Conservation (phyloP, 2,113 vertebrate species). For the Spheniscus mendiculus region DNA sequence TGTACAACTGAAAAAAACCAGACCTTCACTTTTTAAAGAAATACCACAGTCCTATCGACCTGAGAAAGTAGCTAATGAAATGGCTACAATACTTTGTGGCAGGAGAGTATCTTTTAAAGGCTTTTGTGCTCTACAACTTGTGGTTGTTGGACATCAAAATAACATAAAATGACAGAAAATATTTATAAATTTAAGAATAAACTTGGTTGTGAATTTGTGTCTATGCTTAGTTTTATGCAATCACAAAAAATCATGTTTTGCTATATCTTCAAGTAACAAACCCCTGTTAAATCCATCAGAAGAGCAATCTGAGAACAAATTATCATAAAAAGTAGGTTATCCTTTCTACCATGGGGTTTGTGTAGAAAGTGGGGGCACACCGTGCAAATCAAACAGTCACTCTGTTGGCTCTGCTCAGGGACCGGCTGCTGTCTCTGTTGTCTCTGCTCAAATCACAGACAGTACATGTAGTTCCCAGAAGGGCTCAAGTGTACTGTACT, state of each 20-base stretch:
- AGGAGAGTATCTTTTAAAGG: neutral
- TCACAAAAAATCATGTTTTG: neutral
- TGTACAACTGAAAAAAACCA: neutral
- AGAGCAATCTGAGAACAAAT: neutral
- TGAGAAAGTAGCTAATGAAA: neutral
- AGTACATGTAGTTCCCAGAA: neutral
- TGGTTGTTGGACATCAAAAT: neutral
- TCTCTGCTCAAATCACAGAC: neutral
- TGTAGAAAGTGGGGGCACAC: neutral
- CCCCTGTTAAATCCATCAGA: neutral
- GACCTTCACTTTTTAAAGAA: neutral
- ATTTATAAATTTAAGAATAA: neutral
- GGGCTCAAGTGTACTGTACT: neutral
- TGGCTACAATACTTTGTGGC: neutral
- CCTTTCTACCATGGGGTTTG: fast-evolving
- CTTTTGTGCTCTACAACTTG: neutral
- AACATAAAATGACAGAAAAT: neutral
- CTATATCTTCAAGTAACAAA: neutral
- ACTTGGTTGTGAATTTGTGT: neutral
- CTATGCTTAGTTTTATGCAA: neutral
- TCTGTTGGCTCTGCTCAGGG: neutral
- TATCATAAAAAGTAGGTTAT: neutral
- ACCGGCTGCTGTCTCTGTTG: neutral
- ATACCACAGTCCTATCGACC: neutral
- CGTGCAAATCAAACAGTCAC: neutral